A percentile compares a stretch with the other conserved stretches of the same genome.
phyloP scores from a whole-genome alignment of 2,113 vertebrate genomes.

The Petaurus breviceps region DNA sequence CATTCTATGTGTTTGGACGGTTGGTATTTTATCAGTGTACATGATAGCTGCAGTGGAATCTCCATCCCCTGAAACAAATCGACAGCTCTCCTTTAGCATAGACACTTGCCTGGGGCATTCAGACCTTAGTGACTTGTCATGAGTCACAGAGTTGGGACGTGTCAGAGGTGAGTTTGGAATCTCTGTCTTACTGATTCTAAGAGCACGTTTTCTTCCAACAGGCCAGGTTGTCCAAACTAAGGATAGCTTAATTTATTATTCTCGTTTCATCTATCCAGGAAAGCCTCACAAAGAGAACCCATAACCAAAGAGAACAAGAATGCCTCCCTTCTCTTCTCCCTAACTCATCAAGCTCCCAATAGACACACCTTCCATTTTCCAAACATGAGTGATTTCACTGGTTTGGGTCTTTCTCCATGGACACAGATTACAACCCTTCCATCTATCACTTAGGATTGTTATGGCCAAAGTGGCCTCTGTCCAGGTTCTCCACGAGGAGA shows the following conservation, averaged over 20 bases:
- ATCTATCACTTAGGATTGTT: neutral
- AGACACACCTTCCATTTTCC: neutral
- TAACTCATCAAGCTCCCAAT: neutral
- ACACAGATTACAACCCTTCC: neutral
- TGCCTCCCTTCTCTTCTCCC: neutral
- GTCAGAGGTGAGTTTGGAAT: neutral
- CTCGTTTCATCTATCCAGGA: neutral
- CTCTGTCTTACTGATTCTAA: neutral
- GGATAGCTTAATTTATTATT: neutral
- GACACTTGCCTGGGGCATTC: too few relatives aligned
- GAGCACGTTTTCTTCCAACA: neutral
- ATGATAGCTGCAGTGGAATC: neutral
- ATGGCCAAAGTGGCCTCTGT: neutral
- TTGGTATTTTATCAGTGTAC: neutral
- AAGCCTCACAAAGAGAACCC: neutral
- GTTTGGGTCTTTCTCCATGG: neutral
- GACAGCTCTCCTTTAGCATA: too few relatives aligned
- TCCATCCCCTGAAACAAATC: neutral
- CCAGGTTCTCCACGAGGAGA: neutral
- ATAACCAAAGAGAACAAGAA: neutral
- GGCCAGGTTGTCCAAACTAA: neutral
- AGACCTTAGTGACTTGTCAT: neutral
- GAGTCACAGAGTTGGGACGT: neutral
- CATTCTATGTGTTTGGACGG: neutral
- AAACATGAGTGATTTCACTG: neutral